Conservation (phyloP, 64 coral and sea anemone species). For the Platygyra sinensis region DNA sequence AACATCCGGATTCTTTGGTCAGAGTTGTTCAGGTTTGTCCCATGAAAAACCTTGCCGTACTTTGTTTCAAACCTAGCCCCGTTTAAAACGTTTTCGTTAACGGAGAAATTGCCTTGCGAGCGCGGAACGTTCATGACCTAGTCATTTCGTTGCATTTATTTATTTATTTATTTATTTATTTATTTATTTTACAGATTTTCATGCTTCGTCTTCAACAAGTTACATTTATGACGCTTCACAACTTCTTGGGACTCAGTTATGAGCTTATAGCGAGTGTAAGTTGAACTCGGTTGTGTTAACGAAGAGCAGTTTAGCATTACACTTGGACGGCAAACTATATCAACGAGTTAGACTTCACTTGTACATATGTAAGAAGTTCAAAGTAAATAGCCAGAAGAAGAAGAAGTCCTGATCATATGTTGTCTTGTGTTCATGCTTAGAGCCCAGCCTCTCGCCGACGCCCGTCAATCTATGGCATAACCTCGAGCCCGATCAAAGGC, state of each 20-base stretch:
- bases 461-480: constrained; percentile 41
- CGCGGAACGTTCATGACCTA: too few species aligned
- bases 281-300: neutral
- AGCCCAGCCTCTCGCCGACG: constrained; percentile 5
- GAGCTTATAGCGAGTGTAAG: constrained; percentile 93
- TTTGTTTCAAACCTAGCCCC: too few species aligned
- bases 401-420: neutral
- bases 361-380: too few species aligned
- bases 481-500: constrained; percentile 7
- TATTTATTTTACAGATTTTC: constrained; percentile 78
- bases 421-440: neutral
- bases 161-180: too few species aligned
- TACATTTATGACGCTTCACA: constrained; percentile 96
- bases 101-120: neutral
- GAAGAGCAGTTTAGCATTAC: neutral
- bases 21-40: constrained; percentile 94
- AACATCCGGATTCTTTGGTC: constrained; percentile 95
- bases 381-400: neutral
- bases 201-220: constrained; percentile 99
- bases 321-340: neutral
- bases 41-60: too few species aligned
- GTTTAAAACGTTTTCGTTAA: too few species aligned
- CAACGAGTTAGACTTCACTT: too few species aligned
- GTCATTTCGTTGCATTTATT: too few species aligned
- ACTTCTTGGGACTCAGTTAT: constrained; percentile 95